Evolutionary conservation across 2,113 vertebrate genomes (phyloP), one percentile per base, ranked within the genome.

Genomic region (Phalacrocorax pelagicus): DNA sequence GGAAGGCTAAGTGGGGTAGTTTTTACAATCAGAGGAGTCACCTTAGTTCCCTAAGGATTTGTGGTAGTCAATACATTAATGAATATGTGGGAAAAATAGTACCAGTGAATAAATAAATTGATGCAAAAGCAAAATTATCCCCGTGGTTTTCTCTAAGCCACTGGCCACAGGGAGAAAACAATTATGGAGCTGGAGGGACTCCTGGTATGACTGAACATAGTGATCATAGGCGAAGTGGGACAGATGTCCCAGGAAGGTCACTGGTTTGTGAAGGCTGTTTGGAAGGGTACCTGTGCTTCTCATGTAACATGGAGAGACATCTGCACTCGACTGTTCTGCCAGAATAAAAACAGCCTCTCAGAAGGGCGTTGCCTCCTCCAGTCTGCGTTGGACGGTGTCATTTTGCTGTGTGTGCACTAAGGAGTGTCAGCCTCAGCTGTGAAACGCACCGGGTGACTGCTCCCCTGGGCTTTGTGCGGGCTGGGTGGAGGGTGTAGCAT

Each of bases 281-380:
- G 34, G 30, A 15, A 15, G 32, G 20, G 20, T 24, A 6, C 49
- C 38, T 20, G 58, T 6, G 69, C 52, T 38, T 9, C 52, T 44
- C 21, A 46, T 1, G 6, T 4, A 18, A 9, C 8, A 9, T 0
- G 21, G 30, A 22, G 21, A 17, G 44, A 2, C 61, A 9, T 4
- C n/a, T 3, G 67, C 67, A 10, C 44, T 5, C 3, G 10, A 2
- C 34, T 11, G 40, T 8, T 57, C 61, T 10, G 47, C 57, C 67
- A 6, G 30, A 9, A 9, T 2, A 34, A 11, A 9, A 18, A 12
- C n/a, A 17, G 67, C 6, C 38, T 18, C 40, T 16, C 21, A 1
- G n/a, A 40, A 24, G 70, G n/a, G 27, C 19, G 32, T 10, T 15
- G 42, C 44, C 78, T 3, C 13, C 36, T 20, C 15, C 16, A 5